A percentile compares a stretch with the other conserved stretches of the same genome.
Conservation (phyloP, 2,113 vertebrate species). For the Dipodomys spectabilis region DNA sequence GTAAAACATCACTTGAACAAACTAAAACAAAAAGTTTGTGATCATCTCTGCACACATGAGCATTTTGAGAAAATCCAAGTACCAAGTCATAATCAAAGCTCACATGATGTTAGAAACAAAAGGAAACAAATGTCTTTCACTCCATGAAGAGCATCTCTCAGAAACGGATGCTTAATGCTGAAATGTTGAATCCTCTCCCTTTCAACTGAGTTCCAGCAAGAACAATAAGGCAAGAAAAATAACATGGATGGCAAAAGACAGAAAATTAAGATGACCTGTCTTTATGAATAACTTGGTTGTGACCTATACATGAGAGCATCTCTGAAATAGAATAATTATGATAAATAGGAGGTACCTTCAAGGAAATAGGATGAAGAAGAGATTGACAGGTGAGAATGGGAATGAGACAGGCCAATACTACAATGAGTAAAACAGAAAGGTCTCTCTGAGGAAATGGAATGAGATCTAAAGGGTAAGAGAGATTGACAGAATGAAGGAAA, state of each 20-base stretch:
- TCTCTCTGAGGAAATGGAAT: background rate
- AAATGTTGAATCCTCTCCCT: background rate
- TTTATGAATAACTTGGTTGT: background rate
- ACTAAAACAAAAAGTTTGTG: background rate
- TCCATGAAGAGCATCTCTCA: background rate
- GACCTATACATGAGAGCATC: background rate
- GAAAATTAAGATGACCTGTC: too few relatives aligned
- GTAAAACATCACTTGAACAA: background rate
- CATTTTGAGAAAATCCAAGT: slow-evolving; percentile 9
- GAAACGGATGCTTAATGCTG: background rate
- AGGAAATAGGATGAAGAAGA: too few relatives aligned
- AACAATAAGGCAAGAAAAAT: background rate
- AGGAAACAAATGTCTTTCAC: background rate
- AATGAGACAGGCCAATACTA: too few relatives aligned
- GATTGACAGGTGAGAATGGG: too few relatives aligned
- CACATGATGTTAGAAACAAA: background rate
- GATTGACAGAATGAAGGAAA: background rate
- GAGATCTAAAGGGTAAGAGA: background rate
- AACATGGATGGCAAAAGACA: too few relatives aligned
- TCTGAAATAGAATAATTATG: background rate
- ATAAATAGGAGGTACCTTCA: background rate
- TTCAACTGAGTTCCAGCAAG: background rate
- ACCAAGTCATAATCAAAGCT: background rate
- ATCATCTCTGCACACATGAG: background rate
- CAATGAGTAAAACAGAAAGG: too few relatives aligned